These are phyloP conservation scores for Acromyrmex charruanus DNA, from an alignment of 1,140 invertebrate species.

Conservation along the genomic window DNA sequence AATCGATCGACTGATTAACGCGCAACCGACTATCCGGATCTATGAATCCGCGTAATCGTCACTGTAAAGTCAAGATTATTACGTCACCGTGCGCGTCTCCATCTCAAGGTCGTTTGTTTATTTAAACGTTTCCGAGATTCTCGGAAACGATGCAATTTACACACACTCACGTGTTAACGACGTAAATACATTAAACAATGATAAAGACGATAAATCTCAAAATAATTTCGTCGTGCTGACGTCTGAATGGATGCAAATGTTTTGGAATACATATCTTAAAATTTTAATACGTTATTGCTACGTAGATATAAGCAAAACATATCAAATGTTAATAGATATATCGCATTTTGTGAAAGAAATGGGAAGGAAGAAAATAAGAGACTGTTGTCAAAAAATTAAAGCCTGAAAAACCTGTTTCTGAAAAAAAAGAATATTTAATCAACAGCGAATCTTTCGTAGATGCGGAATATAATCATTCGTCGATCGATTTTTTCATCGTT, in stretches of 20 bases:
- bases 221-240: not conserved
- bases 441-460: not conserved
- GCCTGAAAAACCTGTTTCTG: slow-evolving; percentile 28
- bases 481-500: not conserved
- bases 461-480: not conserved
- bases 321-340: not conserved
- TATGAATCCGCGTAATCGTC: not conserved
- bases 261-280: not conserved
- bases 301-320: not conserved
- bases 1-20: not conserved
- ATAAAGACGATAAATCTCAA: slow-evolving; percentile 22
- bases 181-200: not conserved
- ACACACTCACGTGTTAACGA: not conserved
- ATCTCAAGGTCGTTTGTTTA: slow-evolving; percentile 40
- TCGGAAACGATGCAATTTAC: slow-evolving; percentile 12
- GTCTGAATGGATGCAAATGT: not conserved
- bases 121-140: slow-evolving; percentile 45
- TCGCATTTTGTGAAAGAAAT: not conserved
- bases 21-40: not conserved
- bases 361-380: not conserved
- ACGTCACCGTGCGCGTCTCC: slow-evolving; percentile 28
- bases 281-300: not conserved
- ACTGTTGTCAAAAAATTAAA: not conserved
- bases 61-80: slow-evolving; percentile 28
- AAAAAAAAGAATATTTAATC: slow-evolving; percentile 38